Evolutionary conservation across 2,113 vertebrate genomes (phyloP).

Genomic region (Neopipo cinnamomea): DNA sequence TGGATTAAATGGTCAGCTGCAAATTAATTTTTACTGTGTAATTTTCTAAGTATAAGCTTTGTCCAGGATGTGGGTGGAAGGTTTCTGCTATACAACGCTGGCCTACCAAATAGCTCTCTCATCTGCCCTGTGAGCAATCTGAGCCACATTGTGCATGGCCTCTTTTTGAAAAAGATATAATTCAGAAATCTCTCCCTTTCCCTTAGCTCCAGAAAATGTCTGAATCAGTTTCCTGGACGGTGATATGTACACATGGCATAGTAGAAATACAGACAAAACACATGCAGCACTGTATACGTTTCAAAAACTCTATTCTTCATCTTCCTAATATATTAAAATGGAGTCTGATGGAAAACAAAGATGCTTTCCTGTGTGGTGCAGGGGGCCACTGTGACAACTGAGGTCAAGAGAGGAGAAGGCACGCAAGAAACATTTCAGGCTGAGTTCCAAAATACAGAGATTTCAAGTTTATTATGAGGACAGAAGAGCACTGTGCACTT

Average conservation of each 20-base stretch:
- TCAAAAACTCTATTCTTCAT: not conserved
- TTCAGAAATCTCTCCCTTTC: not conserved
- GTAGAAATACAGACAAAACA: not conserved
- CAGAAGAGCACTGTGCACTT: constrained; percentile 26
- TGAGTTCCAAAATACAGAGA: not conserved
- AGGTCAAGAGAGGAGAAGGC: not conserved
- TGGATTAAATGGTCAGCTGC: not conserved
- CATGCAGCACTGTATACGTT: not conserved
- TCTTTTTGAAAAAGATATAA: not conserved
- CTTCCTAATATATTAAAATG: not conserved
- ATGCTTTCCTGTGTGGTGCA: not conserved
- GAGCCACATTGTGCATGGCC: not conserved
- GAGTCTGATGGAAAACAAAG: not conserved
- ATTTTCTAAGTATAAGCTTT: not conserved
- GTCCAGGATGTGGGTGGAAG: not conserved
- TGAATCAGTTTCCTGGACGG: not conserved
- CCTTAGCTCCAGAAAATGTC: not conserved
- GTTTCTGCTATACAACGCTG: not conserved
- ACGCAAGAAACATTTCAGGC: not conserved
- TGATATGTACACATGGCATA: not conserved
- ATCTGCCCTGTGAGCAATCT: not conserved
- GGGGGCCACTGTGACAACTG: not conserved
- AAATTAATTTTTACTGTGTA: not conserved
- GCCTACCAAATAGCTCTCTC: not conserved
- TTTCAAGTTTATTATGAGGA: constrained; percentile 14